Conservation (phyloP, 2,797 vertebrate genomes). For the Nothura maculosa region DNA sequence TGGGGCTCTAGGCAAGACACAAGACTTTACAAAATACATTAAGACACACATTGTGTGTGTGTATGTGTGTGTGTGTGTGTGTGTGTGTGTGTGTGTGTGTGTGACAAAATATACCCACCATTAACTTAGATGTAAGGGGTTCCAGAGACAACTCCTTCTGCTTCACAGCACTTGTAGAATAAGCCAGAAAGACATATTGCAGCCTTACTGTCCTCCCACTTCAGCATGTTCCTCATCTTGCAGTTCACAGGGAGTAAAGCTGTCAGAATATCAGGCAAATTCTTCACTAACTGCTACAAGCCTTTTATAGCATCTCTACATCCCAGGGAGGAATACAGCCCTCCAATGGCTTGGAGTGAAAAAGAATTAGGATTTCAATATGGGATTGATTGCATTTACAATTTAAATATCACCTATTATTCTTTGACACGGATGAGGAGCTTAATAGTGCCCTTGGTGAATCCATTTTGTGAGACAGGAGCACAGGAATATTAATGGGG, state of each 20-base stretch:
- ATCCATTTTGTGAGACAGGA: not conserved
- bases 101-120: not conserved
- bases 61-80: not conserved
- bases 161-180: not conserved
- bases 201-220: not conserved
- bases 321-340: not conserved
- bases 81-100: not conserved
- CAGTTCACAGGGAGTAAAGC: not conserved
- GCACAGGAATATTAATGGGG: not conserved
- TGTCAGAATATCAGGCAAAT: not conserved
- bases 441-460: not conserved
- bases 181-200: not conserved
- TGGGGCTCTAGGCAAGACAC: not conserved
- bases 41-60: not conserved
- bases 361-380: not conserved
- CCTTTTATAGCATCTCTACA: not conserved
- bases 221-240: fast-evolving
- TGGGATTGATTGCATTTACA: not conserved
- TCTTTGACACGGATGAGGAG: not conserved
- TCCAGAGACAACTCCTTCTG: not conserved
- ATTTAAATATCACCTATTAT: not conserved
- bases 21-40: fast-evolving
- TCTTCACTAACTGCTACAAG: not conserved
- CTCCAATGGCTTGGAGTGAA: not conserved
- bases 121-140: not conserved